A percentile compares a stretch with the other conserved stretches of the same genome.
Evolutionary conservation across 2,797 vertebrate genomes (phyloP).

Genomic region (Acestrorhynchus altus): DNA sequence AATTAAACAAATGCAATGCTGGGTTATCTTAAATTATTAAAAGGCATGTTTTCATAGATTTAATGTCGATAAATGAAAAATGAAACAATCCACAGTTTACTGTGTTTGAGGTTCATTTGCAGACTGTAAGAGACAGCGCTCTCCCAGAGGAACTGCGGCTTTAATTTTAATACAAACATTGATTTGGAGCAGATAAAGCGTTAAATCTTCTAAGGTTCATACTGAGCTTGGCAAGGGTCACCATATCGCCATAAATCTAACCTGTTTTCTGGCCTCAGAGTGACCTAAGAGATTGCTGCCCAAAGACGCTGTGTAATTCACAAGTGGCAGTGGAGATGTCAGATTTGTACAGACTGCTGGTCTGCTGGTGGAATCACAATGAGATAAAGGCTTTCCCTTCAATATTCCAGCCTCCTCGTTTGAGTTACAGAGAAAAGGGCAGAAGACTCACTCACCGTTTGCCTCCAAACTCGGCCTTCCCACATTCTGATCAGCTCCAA

Average conservation of each 20-base stretch:
- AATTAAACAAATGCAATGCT: too few species aligned
- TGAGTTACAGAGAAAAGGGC: constrained; percentile 6
- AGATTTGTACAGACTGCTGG: neutral
- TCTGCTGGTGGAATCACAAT: constrained; percentile 17
- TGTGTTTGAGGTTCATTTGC: too few species aligned
- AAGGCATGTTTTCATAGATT: too few species aligned
- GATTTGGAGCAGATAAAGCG: neutral
- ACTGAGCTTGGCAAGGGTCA: neutral
- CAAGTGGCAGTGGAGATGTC: neutral
- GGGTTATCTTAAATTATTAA: too few species aligned
- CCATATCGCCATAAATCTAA: neutral
- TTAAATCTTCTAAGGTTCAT: neutral
- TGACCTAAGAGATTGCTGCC: neutral
- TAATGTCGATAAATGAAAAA: too few species aligned
- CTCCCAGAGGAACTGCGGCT: too few species aligned
- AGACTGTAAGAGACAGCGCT: neutral
- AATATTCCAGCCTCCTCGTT: constrained; percentile 2
- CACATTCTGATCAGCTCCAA: constrained; percentile 6
- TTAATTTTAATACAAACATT: neutral
- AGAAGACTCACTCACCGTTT: neutral
- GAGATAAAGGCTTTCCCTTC: constrained; percentile 16
- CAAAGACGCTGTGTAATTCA: neutral
- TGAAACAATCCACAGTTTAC: too few species aligned
- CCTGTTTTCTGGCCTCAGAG: neutral
- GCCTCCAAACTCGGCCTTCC: neutral